These are phyloP conservation scores for Apodemia mormo DNA, from an alignment of 2,888 invertebrate species.

Conservation along the genomic window DNA sequence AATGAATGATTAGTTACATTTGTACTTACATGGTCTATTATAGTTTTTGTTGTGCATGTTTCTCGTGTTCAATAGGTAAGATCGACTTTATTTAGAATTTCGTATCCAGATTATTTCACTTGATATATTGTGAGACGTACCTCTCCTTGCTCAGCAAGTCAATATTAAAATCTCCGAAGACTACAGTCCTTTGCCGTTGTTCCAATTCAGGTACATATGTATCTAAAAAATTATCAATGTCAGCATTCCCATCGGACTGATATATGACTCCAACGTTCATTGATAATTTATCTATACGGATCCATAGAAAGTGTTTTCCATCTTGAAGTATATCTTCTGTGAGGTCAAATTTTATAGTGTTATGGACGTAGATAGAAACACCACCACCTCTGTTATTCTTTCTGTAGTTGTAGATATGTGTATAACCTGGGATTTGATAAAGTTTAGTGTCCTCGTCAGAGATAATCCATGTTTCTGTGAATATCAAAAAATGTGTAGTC, in stretches of 20 bases:
- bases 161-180: slow-evolving; percentile 34
- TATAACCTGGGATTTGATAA: slow-evolving; percentile 27
- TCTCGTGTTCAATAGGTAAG: too few relatives aligned
- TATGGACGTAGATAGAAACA: slow-evolving; percentile 40
- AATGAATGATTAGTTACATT: too few relatives aligned
- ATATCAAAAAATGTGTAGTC: slow-evolving; percentile 28
- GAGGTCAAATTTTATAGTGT: slow-evolving; percentile 35
- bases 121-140: slow-evolving; percentile 19
- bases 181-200: slow-evolving; percentile 24
- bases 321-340: slow-evolving; percentile 32
- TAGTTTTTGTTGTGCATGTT: too few relatives aligned
- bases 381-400: slow-evolving; percentile 38
- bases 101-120: slow-evolving; percentile 11
- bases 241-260: slow-evolving; percentile 30
- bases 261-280: slow-evolving; percentile 33
- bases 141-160: slow-evolving; percentile 23
- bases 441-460: slow-evolving; percentile 34
- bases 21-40: too few relatives aligned
- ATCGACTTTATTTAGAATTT: not conserved
- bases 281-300: slow-evolving; percentile 31
- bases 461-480: slow-evolving; percentile 39
- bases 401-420: slow-evolving; percentile 37
- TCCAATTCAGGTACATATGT: slow-evolving; percentile 28
- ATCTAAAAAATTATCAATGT: slow-evolving; percentile 13
- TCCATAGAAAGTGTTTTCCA: slow-evolving; percentile 41